Base-by-base conservation (phyloP, 1,140 invertebrate genomes). In the Drosophila tristis region DNA sequence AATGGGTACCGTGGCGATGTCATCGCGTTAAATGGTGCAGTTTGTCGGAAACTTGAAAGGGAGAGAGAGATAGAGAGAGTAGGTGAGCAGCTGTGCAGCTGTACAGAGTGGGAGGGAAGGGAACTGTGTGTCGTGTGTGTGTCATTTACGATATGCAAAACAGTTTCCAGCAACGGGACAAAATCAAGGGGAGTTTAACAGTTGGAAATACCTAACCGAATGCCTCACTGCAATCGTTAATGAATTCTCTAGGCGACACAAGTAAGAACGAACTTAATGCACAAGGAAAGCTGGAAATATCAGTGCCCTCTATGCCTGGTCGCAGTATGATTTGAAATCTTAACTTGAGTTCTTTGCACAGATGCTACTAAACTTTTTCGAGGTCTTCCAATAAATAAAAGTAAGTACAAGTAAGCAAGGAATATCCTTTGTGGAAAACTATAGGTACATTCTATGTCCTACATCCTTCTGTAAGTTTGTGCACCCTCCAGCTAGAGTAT, bases 261-360 rank as follows among this genome's bases (percentile, higher is more conserved):
- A 53, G 63, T 44, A 49, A 70, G 49, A 70, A 57, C 26, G 66
- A 67, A 66, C 67, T 70, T 68, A 70, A 70, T 68, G 66, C 66
- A 48, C 66, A 68, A 68, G 43, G 42, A 29, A 66, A 20, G 64
- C 13, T 51, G 49, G 58, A 68, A 15, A 43, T 50, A 50, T 57
- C 20, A 35, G 55, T 47, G 50, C 15, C 35, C 44, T 64, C 45
- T 39, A 39, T 11, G 2, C 5, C 20, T 20, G 20, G 20, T 1
- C 20, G 20, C 20, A 20, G 20, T 20, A 20, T 20, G 20, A 20
- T 20, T 29, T 7, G 7, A 29, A 7, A 29, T 7, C 26, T 29
- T 2, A 29, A 29, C 5, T 29, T 29, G 26, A 7, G 5, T 0
- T 6, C 26, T 29, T 6, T 6, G 26, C 26, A 6, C 26, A 29